Evolutionary conservation across 1,140 invertebrate genomes (phyloP), one percentile per base, ranked within the genome.

Genomic region (Aplysia californica): DNA sequence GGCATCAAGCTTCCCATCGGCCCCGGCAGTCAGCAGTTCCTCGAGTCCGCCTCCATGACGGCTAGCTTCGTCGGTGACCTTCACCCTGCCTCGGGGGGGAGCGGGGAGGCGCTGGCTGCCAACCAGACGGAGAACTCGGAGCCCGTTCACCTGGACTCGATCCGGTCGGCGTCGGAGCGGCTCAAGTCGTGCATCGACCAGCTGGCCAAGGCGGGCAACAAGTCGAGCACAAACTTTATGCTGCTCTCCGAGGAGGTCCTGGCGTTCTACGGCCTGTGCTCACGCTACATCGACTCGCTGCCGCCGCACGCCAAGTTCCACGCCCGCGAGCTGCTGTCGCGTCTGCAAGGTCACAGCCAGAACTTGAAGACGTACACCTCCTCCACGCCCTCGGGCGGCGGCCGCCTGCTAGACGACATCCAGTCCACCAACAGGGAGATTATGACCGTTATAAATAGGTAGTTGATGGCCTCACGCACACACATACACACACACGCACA

Each of bases 281-380:
- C 81, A 50, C 79, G 77, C 36, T 89, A 86, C 78, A 87, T 89
- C 38, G 87, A 89, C 68, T 83, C 85, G 35, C 76, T 96, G 78
- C 93, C 95, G 26, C 95, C 96, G 23, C 95, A 96, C 85, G 93
- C 94, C 35, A 94, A 96, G 74, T 96, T 98, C 87, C 95, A 96
- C 81, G 94, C 97, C 83, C 93, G 95, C 15, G 96, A 97, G 86
- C 90, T 97, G 70, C 92, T 97, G 3, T 93, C 94, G 0, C 91
- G 94, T 10, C 91, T 98, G 31, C 96, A 97, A 86, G 91, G 92
- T 1, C 94, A 96, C 86, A 94, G 94, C 29, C 92, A 94, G 78
- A 92, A 93, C 81, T 84, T 96, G 71, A 92, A 95, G 59, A 93
- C 93, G 1, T 87, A 85, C 70, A 84, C 94, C 4, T 94, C 94